Evolutionary conservation across 1,140 invertebrate genomes (phyloP), one percentile per base, ranked within the genome.

Genomic region (Pogonognathellus flavescens): DNA sequence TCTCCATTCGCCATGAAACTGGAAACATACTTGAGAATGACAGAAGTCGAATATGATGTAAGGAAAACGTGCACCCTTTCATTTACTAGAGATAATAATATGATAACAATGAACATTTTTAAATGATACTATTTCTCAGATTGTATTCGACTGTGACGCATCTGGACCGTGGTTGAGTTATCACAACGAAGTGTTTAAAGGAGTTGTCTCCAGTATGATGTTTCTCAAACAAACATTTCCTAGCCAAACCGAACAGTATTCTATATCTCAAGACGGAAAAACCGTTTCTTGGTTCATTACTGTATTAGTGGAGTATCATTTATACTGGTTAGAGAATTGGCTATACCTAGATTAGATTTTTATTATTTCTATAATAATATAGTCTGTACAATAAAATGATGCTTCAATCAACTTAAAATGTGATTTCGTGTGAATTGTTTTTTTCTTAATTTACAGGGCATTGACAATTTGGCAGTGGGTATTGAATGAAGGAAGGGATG

Each of bases 1-100:
- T 80, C 88, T 9, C 87, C 89, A 7, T 89, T 87, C 49, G 66
- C 87, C 5, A 59, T 89, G 20, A 89, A 89, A 72, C 66, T 89
- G 84, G 89, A 89, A 76, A 89, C 89, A 1, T 89, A 86, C 82
- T 85, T 89, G 14, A 66, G 89, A 20, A 87, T 89, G 25, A 85
- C 87, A 13, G 72, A 86, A n/a, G 89, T 87, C 76, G 83, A 82
- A 25, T 88, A 89, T 76, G 85, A 88, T 85, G 88, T 89, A 81
- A 85, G 20, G n/a, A n/a, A n/a, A n/a, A n/a, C 41, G 11, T 57
- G 31, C 13, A 80, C 31, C n/a, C 10, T 60, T 18, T 18, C n/a
- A 60, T 11, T 60, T n/a, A n/a, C 0, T 60, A 59, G 1, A 59
- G 10, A 59, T 16, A 60, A 60, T 60, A 18, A 22, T 76, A 31